phyloP scores from a whole-genome alignment of 2,113 vertebrate species.

The Clarias batrachus region DNA sequence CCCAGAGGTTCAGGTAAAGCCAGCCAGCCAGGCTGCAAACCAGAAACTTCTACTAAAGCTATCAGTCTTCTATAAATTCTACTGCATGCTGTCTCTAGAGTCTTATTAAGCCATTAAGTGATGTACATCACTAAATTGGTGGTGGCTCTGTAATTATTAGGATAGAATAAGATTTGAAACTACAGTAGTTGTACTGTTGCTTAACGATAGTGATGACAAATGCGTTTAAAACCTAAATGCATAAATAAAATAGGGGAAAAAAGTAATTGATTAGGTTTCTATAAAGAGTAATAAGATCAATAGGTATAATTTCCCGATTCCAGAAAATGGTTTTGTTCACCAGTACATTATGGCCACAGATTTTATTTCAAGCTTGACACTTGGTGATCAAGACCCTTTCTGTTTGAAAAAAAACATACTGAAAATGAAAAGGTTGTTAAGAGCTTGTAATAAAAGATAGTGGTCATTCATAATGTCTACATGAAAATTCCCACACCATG shows the following conservation, averaged over 20 bases:
- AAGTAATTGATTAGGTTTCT: background rate
- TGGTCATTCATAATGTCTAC: conserved; percentile 71
- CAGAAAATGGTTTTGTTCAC: background rate
- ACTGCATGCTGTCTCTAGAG: background rate
- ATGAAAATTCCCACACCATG: conserved; percentile 48
- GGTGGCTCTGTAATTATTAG: conserved; percentile 7
- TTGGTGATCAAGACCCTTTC: background rate
- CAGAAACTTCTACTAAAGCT: conserved; percentile 3
- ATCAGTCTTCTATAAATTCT: background rate
- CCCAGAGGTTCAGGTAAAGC: conserved; percentile 99
- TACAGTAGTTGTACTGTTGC: background rate
- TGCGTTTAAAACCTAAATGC: background rate
- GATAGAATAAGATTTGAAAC: background rate
- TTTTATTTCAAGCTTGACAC: conserved; percentile 11
- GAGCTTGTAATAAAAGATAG: conserved; percentile 72
- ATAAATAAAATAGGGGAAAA: background rate
- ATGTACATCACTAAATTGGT: background rate
- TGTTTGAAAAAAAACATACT: conserved; percentile 16
- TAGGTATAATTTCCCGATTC: background rate
- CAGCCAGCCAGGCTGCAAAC: conserved; percentile 32
- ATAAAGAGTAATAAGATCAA: background rate
- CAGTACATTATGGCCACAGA: background rate
- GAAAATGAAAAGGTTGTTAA: conserved; percentile 55
- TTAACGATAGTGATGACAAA: background rate
- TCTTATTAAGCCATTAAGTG: conserved; percentile 6